Conservation (phyloP, 2,888 invertebrate genomes). For the Muscina levida region DNA sequence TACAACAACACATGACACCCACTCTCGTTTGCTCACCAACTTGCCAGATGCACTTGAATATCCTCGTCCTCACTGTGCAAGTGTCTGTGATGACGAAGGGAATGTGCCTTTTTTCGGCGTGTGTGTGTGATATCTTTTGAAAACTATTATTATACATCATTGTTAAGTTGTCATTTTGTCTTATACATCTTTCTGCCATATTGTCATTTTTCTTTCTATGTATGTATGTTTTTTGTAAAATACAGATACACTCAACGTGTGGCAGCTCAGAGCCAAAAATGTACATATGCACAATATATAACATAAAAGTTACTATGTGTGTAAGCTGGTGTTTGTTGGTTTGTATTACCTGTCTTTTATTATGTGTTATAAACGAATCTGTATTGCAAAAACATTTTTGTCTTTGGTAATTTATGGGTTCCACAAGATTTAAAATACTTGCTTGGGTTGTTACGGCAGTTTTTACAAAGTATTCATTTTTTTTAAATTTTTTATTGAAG, state of each 20-base stretch:
- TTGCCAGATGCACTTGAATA: not conserved
- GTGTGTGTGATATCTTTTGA: conserved; percentile 14
- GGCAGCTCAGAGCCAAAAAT: not conserved
- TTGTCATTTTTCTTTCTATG: conserved; percentile 20
- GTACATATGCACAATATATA: not conserved
- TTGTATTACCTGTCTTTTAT: conserved; percentile 19
- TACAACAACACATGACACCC: not conserved
- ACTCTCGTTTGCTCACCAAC: not conserved
- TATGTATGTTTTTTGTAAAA: not conserved
- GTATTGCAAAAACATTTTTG: conserved; percentile 15
- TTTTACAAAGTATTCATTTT: too few species aligned
- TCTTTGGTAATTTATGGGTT: conserved; percentile 13
- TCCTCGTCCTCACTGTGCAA: not conserved
- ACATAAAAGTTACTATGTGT: not conserved
- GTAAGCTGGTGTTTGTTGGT: conserved; percentile 8
- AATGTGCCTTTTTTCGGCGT: conserved; percentile 17
- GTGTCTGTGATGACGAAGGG: not conserved
- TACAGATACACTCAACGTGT: conserved; percentile 3
- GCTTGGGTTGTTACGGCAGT: not conserved
- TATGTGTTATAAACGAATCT: conserved; percentile 21
- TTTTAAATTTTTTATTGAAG: too few species aligned
- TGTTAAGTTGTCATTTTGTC: conserved; percentile 48
- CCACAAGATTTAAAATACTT: conserved; percentile 1
- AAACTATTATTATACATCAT: conserved; percentile 43
- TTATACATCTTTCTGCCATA: conserved; percentile 43